phyloP scores from a whole-genome alignment of 2,113 vertebrate species.

The Arothron firmamentum region DNA sequence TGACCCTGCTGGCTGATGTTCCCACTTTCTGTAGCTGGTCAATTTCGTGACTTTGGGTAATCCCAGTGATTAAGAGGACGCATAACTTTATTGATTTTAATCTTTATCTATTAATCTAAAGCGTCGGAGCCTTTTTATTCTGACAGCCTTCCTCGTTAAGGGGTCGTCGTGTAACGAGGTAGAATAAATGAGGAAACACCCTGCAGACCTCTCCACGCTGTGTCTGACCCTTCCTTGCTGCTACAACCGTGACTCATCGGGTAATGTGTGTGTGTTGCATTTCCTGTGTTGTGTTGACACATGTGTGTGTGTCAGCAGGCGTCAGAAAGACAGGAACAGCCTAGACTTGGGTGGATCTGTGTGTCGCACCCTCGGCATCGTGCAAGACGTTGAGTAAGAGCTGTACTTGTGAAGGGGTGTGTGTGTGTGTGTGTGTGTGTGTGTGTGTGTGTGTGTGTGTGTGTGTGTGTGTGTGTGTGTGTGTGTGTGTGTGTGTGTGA shows the following conservation, averaged over 20 bases:
- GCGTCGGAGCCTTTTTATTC: neutral
- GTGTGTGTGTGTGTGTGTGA: conserved; percentile 1
- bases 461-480: conserved; percentile 1
- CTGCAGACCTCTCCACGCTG: conserved; percentile 20
- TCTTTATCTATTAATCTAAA: no score
- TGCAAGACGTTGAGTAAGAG: neutral
- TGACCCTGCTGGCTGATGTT: no score
- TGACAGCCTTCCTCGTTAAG: neutral
- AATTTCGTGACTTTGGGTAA: neutral
- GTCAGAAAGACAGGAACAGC: conserved; percentile 11
- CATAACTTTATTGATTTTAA: no score
- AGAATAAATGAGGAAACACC: conserved; percentile 1
- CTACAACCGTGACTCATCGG: conserved; percentile 31
- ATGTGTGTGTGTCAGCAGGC: neutral
- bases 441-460: conserved; percentile 3
- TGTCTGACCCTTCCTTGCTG: conserved; percentile 1
- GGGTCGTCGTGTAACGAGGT: conserved; percentile 1
- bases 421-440: conserved; percentile 2
- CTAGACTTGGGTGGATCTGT: conserved; percentile 10
- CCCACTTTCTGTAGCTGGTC: no score
- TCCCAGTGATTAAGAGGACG: no score
- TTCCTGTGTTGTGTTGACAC: conserved; percentile 11
- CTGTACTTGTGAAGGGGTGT: neutral
- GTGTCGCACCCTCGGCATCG: neutral
- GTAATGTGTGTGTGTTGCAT: neutral